Percentiles rank a stretch among this genome's conserved stretches.
Conservation (phyloP, 1,140 invertebrate species). For the Neuroterus valhalla region DNA sequence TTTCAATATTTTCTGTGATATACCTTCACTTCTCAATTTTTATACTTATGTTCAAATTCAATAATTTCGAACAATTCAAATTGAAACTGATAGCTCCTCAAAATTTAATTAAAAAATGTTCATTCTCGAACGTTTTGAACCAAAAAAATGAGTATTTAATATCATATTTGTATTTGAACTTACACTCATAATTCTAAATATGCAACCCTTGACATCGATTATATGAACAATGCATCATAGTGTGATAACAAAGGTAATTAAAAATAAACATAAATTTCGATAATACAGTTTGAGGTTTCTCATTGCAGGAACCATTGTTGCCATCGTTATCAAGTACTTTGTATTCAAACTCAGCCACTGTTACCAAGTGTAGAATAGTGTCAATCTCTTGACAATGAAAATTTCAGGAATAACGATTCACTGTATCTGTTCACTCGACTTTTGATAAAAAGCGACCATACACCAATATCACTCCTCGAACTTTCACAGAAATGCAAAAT, state of each 20-base stretch:
- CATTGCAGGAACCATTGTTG: neutral
- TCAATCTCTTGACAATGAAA: constrained; percentile 17
- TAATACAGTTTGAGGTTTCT: neutral
- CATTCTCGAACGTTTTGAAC: too few species aligned
- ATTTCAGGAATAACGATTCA: constrained; percentile 18
- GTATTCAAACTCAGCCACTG: neutral
- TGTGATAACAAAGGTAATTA: neutral
- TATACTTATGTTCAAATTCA: too few species aligned
- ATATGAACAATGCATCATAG: neutral
- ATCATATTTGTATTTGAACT: too few species aligned
- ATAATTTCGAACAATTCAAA: too few species aligned
- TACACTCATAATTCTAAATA: too few species aligned
- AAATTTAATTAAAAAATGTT: too few species aligned
- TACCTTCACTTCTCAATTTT: too few species aligned
- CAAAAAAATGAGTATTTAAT: too few species aligned
- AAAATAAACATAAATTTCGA: neutral
- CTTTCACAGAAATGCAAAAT: too few species aligned
- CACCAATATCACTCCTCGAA: neutral
- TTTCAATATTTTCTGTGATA: too few species aligned
- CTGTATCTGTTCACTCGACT: constrained; percentile 21
- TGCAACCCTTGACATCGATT: too few species aligned
- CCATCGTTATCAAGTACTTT: neutral
- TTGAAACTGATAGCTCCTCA: too few species aligned
- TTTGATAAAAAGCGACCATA: neutral
- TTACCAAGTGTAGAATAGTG: neutral